phyloP scores from a whole-genome alignment of 2,113 vertebrate species.

The Mugil cephalus region DNA sequence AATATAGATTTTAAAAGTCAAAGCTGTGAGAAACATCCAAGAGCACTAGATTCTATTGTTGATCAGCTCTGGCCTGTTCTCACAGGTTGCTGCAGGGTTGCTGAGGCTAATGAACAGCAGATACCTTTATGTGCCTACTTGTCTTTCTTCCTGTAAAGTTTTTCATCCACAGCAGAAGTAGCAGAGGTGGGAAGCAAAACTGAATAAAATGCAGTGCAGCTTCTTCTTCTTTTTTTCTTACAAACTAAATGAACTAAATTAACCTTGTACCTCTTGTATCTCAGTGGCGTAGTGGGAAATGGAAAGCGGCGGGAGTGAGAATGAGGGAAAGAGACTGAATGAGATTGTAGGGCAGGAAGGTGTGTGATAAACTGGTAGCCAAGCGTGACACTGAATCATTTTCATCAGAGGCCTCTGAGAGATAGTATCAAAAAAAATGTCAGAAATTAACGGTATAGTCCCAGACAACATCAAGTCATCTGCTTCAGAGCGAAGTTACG shows the following conservation, averaged over 20 bases:
- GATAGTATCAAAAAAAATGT: slow-evolving; percentile 41
- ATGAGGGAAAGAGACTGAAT: slow-evolving; percentile 62
- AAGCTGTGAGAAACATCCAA: slow-evolving; percentile 26
- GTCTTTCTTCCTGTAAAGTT: slow-evolving; percentile 7
- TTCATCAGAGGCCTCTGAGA: slow-evolving; percentile 53
- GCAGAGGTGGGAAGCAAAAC: slow-evolving; percentile 23
- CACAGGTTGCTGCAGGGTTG: slow-evolving; percentile 40
- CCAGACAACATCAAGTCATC: slow-evolving; percentile 33
- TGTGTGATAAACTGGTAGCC: slow-evolving; percentile 74
- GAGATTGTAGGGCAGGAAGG: slow-evolving; percentile 49
- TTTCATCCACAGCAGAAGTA: background rate
- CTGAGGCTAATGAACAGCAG: slow-evolving; percentile 30
- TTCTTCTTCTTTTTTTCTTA: background rate
- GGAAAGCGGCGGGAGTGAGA: slow-evolving; percentile 43
- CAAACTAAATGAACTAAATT: slow-evolving; percentile 59
- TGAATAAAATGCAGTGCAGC: slow-evolving; percentile 32
- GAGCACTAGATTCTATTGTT: slow-evolving; percentile 41
- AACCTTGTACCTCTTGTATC: slow-evolving; percentile 64
- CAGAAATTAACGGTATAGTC: slow-evolving; percentile 43
- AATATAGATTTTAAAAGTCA: slow-evolving; percentile 51
- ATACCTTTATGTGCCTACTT: slow-evolving; percentile 24
- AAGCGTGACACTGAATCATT: slow-evolving; percentile 76
- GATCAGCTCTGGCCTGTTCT: slow-evolving; percentile 17
- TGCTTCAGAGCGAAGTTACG: slow-evolving; percentile 46
- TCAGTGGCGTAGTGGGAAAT: slow-evolving; percentile 41